These are phyloP conservation scores for Macrochelys suwanniensis DNA, from an alignment of 2,797 vertebrate species.

Conservation along the genomic window DNA sequence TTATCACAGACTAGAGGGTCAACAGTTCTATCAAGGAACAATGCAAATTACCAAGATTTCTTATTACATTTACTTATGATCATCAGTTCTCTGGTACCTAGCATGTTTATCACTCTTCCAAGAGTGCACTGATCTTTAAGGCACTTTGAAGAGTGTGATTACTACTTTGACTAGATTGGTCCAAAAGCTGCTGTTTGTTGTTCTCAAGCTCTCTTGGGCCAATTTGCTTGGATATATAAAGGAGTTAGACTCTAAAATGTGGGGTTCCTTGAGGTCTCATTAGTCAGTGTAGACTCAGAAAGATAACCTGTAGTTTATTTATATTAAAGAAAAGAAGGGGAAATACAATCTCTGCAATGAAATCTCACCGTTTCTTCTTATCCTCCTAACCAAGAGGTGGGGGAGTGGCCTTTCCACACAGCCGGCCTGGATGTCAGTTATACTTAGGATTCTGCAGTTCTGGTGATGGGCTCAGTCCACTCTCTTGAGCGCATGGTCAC, in stretches of 20 bases:
- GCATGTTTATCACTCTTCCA: neutral
- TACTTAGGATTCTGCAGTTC: neutral
- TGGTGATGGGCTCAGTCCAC: neutral
- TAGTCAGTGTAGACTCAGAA: neutral
- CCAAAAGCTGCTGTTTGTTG: neutral
- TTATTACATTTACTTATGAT: neutral
- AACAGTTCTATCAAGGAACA: neutral
- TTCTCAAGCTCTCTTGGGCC: neutral
- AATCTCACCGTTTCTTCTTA: neutral
- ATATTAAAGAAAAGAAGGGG: neutral
- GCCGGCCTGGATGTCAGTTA: neutral
- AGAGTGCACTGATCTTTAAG: neutral
- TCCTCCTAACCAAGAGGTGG: neutral
- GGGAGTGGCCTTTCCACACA: neutral
- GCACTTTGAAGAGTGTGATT: neutral
- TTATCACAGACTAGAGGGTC: neutral
- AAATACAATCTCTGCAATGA: neutral
- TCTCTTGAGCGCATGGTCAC: neutral
- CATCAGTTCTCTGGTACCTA: neutral
- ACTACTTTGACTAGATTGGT: neutral
- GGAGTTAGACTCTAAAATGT: neutral
- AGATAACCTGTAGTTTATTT: neutral
- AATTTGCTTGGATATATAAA: neutral
- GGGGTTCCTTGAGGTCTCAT: neutral
- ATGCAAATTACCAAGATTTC: neutral